Percentiles rank a stretch among this genome's conserved stretches.
Evolutionary conservation across 2,888 invertebrate species (phyloP).

Genomic region (Chydorus sphaericus): DNA sequence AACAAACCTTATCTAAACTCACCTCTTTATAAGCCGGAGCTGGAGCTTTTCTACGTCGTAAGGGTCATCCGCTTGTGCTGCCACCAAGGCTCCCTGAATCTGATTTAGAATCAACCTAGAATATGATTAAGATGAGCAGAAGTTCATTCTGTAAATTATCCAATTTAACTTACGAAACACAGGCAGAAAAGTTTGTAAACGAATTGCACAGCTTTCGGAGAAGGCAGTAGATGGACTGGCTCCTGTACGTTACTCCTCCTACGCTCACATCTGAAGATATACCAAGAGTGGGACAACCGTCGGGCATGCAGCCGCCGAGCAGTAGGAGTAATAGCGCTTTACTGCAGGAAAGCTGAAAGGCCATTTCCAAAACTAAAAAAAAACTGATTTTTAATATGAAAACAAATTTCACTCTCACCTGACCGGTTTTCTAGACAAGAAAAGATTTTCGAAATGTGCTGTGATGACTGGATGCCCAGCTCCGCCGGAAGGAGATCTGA

Average conservation of each 20-base stretch:
- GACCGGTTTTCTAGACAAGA: too few relatives aligned
- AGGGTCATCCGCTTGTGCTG: slow-evolving; percentile 1
- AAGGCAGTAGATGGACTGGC: slow-evolving; percentile 52
- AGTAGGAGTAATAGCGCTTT: slow-evolving; percentile 66
- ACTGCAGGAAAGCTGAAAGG: slow-evolving; percentile 88
- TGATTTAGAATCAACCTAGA: background rate
- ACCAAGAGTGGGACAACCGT: slow-evolving; percentile 47
- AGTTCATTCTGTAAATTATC: too few relatives aligned
- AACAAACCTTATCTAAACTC: slow-evolving; percentile 13
- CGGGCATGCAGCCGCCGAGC: slow-evolving; percentile 48
- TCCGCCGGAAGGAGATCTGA: too few relatives aligned
- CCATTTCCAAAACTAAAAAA: slow-evolving; percentile 71
- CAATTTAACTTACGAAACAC: slow-evolving; percentile 46
- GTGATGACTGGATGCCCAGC: too few relatives aligned
- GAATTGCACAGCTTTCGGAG: slow-evolving; percentile 76
- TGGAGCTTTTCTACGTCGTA: slow-evolving; percentile 55
- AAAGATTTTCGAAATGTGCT: too few relatives aligned
- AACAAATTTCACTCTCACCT: too few relatives aligned
- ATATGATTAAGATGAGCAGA: too few relatives aligned
- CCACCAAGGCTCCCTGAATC: too few relatives aligned
- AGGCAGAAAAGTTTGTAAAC: slow-evolving; percentile 79
- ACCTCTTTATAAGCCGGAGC: slow-evolving; percentile 83
- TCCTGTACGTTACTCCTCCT: slow-evolving; percentile 13
- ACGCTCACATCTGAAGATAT: background rate
- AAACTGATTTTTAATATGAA: too few relatives aligned